A percentile compares a stretch with the other conserved stretches of the same genome.
Conservation (phyloP, 2,797 vertebrate species). For the Parotocinclus haroldoi region DNA sequence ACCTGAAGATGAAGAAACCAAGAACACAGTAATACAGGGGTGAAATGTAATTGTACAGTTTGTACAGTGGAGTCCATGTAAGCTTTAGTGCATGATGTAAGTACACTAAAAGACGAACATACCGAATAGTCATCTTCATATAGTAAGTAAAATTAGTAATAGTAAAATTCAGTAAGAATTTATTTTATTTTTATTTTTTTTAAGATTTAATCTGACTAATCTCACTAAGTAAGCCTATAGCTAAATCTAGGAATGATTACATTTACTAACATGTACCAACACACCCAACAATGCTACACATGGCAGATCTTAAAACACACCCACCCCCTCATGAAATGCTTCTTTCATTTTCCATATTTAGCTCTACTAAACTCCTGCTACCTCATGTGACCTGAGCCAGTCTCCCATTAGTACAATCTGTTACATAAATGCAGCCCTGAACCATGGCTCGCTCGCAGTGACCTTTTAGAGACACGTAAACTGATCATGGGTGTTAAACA, state of each 20-base stretch:
- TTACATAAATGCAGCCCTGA: conserved; percentile 43
- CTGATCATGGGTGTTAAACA: conserved; percentile 31
- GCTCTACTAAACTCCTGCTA: conserved; percentile 1
- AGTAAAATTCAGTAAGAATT: too few species aligned
- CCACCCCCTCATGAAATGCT: background rate
- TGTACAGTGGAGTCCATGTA: too few species aligned
- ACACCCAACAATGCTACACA: background rate
- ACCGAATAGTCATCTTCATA: too few species aligned
- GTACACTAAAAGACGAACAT: too few species aligned
- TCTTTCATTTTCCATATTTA: conserved; percentile 24
- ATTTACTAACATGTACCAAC: background rate
- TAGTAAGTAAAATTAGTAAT: too few species aligned
- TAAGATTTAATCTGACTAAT: too few species aligned
- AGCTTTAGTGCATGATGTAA: too few species aligned
- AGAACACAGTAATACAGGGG: too few species aligned
- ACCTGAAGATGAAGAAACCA: too few species aligned
- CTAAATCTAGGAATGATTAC: background rate
- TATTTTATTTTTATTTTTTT: too few species aligned
- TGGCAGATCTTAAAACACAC: conserved; percentile 4
- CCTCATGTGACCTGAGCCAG: conserved; percentile 29
- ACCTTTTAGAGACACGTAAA: conserved; percentile 54
- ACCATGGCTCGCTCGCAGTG: conserved; percentile 41
- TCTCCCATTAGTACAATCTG: conserved; percentile 38
- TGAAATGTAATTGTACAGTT: too few species aligned
- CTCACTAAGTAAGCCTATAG: too few species aligned